Evolutionary conservation across 2,888 invertebrate genomes (phyloP).

Genomic region (Aricia artaxerxes): DNA sequence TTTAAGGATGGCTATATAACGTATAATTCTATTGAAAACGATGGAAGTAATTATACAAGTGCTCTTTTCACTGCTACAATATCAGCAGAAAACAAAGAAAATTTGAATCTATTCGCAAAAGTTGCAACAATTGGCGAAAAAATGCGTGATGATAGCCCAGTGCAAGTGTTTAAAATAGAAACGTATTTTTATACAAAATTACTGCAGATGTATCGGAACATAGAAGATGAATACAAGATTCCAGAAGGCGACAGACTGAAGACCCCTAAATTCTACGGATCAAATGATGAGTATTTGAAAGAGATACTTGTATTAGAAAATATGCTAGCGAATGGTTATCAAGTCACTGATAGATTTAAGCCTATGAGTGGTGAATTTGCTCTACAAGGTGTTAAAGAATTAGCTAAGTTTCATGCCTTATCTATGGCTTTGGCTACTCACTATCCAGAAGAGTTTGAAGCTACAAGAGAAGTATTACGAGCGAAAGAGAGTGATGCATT

Average conservation of each 20-base stretch:
- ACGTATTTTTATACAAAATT: conserved; percentile 42
- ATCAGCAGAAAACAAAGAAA: background rate
- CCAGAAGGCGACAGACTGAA: conserved; percentile 42
- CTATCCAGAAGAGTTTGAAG: conserved; percentile 28
- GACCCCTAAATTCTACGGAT: conserved; percentile 47
- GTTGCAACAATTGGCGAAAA: conserved; percentile 36
- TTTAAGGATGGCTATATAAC: background rate
- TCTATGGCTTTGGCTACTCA: conserved; percentile 48
- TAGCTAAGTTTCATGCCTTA: conserved; percentile 57
- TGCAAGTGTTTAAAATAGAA: conserved; percentile 41
- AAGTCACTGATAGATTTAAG: conserved; percentile 47
- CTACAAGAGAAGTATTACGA: background rate
- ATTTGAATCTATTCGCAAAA: conserved; percentile 33
- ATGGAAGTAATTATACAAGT: conserved; percentile 33
- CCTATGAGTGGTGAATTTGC: conserved; percentile 51
- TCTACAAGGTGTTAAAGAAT: conserved; percentile 42
- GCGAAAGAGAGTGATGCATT: background rate
- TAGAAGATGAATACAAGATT: conserved; percentile 42
- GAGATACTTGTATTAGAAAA: conserved; percentile 56
- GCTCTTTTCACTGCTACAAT: conserved; percentile 3
- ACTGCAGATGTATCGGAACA: conserved; percentile 35
- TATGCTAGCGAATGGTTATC: conserved; percentile 47
- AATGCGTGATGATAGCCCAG: conserved; percentile 31
- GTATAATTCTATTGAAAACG: conserved; percentile 35
- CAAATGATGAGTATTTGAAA: conserved; percentile 41